Percentiles rank a stretch among this genome's conserved stretches.
Evolutionary conservation across 2,113 vertebrate genomes (phyloP).

Genomic region (Solea solea): DNA sequence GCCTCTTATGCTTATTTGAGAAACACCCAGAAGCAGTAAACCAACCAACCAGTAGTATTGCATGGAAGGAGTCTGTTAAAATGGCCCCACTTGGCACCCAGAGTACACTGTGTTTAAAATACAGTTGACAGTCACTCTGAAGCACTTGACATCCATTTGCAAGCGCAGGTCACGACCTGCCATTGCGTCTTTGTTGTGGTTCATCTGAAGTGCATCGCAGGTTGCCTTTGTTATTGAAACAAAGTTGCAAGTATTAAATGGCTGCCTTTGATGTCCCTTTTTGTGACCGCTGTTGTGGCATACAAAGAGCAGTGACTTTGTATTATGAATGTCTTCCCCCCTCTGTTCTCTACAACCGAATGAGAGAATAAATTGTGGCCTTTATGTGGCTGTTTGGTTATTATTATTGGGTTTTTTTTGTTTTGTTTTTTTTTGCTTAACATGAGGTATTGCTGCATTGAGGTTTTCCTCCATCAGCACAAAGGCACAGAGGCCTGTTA

Average conservation of each 20-base stretch:
- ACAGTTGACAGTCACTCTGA: slow-evolving; percentile 69
- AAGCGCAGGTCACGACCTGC: slow-evolving; percentile 67
- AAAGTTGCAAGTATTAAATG: slow-evolving; percentile 74
- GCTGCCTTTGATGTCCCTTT: slow-evolving; percentile 73
- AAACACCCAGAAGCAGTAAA: slow-evolving; percentile 30
- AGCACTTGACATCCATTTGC: slow-evolving; percentile 70
- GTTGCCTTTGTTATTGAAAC: slow-evolving; percentile 81
- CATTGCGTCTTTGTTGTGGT: slow-evolving; percentile 79
- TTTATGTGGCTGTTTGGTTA: slow-evolving; percentile 71
- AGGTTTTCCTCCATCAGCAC: slow-evolving; percentile 67
- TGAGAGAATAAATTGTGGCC: slow-evolving; percentile 63
- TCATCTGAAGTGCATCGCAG: slow-evolving; percentile 77
- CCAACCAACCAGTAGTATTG: slow-evolving; percentile 29
- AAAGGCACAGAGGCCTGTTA: slow-evolving; percentile 63
- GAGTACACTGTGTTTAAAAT: slow-evolving; percentile 61
- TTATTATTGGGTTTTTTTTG: slow-evolving; percentile 47
- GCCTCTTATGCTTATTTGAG: slow-evolving; percentile 24
- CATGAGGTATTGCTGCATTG: slow-evolving; percentile 67
- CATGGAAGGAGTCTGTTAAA: slow-evolving; percentile 66
- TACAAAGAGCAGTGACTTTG: slow-evolving; percentile 77
- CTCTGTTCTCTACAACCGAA: slow-evolving; percentile 71
- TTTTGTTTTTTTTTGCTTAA: slow-evolving; percentile 53
- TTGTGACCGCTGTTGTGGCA: slow-evolving; percentile 53
- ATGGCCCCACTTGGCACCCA: slow-evolving; percentile 48
- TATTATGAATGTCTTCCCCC: slow-evolving; percentile 76